A percentile compares a stretch with the other conserved stretches of the same genome.
Evolutionary conservation across 2,797 vertebrate species (phyloP).

Genomic region (Aphelocoma californica): DNA sequence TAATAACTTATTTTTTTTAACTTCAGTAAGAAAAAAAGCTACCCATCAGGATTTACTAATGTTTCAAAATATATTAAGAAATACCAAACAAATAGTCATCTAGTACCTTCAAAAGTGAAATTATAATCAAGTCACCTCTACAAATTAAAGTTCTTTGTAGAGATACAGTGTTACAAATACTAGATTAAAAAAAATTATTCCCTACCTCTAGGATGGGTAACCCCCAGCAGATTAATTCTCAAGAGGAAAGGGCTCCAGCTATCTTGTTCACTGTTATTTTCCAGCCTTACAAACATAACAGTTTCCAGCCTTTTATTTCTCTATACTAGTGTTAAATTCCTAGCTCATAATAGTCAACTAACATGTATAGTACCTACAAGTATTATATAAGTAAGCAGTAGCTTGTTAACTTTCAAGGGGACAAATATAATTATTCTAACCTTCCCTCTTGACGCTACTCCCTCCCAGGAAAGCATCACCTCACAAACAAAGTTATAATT

Average conservation of each 20-base stretch:
- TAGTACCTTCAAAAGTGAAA: not conserved
- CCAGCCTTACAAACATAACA: not conserved
- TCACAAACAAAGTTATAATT: constrained; percentile 31
- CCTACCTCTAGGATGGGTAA: not conserved
- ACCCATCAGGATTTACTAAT: not conserved
- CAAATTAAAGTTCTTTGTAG: not conserved
- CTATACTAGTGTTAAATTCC: not conserved
- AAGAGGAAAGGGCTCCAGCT: not conserved
- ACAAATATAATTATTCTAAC: not conserved
- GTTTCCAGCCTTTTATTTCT: not conserved
- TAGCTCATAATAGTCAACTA: not conserved
- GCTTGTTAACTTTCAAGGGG: constrained; percentile 8
- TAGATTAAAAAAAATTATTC: not conserved
- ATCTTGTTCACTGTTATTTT: not conserved
- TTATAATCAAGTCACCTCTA: not conserved
- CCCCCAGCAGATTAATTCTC: not conserved
- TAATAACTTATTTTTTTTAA: not conserved
- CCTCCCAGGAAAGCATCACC: constrained; percentile 11
- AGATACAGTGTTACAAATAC: not conserved
- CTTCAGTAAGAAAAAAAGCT: not conserved
- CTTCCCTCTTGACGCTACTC: not conserved
- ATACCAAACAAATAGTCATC: not conserved
- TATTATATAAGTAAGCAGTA: not conserved
- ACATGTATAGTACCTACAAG: not conserved
- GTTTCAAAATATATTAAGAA: not conserved